phyloP scores from a whole-genome alignment of 2,113 vertebrate species.

The Microcebus jonahi region DNA sequence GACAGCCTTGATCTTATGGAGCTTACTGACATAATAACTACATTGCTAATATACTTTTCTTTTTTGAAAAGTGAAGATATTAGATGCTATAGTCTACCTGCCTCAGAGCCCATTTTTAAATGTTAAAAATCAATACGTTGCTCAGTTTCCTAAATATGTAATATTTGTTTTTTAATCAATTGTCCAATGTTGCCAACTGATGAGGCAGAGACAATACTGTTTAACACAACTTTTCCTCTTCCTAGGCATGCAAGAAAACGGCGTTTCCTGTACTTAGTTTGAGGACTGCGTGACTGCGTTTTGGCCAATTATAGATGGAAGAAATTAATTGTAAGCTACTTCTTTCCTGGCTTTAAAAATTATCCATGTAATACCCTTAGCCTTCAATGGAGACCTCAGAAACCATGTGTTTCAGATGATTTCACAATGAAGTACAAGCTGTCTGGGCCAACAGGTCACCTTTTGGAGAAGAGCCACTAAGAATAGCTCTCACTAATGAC shows the following conservation, averaged over 20 bases:
- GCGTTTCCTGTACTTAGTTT: neutral
- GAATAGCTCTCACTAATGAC: neutral
- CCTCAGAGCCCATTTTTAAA: neutral
- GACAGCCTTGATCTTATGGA: neutral
- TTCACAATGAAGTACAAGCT: neutral
- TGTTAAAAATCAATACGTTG: neutral
- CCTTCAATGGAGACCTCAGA: neutral
- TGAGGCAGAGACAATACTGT: neutral
- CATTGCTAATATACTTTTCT: neutral
- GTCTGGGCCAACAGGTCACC: neutral
- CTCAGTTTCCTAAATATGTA: neutral
- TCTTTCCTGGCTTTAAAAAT: neutral
- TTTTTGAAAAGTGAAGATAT: neutral
- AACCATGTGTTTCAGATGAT: neutral
- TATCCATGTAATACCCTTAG: neutral
- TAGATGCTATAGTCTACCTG: neutral
- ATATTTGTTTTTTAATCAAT: neutral
- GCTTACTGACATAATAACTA: neutral
- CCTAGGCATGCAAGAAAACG: neutral
- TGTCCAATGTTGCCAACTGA: neutral
- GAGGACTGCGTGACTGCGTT: neutral
- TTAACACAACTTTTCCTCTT: neutral
- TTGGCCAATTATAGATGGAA: neutral
- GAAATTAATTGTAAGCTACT: neutral
- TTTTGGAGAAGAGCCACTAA: neutral